These are phyloP conservation scores for Pelosia muscerda DNA, from an alignment of 2,888 invertebrate genomes.

Conservation along the genomic window DNA sequence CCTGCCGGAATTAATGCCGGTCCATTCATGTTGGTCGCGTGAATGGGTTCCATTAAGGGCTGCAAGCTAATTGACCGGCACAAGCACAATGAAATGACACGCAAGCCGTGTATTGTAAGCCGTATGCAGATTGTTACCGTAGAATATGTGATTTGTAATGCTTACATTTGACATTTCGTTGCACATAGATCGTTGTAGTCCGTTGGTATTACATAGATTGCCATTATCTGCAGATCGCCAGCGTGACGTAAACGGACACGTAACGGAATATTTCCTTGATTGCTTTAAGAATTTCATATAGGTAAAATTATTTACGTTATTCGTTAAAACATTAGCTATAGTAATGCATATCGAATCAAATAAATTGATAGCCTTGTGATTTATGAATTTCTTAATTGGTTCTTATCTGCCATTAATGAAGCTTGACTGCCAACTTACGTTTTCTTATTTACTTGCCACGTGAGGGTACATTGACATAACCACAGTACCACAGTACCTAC, in stretches of 20 bases:
- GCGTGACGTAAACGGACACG: conserved; percentile 19
- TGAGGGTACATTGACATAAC: not conserved
- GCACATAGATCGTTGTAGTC: conserved; percentile 11
- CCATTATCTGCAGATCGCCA: conserved; percentile 14
- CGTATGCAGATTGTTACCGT: conserved; percentile 51
- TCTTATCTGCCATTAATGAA: conserved; percentile 11
- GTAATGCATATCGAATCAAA: conserved; percentile 16
- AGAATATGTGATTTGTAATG: conserved; percentile 46
- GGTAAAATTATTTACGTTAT: conserved; percentile 10
- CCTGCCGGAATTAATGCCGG: conserved; percentile 18
- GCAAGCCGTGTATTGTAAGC: conserved; percentile 49
- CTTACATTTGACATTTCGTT: conserved; percentile 34
- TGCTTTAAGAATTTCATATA: conserved; percentile 22
- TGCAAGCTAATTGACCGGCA: conserved; percentile 76
- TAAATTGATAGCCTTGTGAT: conserved; percentile 15
- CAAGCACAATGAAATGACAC: conserved; percentile 68
- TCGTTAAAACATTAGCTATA: conserved; percentile 12
- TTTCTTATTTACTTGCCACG: conserved; percentile 12
- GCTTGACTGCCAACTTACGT: conserved; percentile 12
- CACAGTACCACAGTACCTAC: too few relatives aligned
- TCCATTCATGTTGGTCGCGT: conserved; percentile 75
- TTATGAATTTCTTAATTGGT: conserved; percentile 17
- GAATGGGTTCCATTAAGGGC: conserved; percentile 78
- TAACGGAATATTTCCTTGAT: conserved; percentile 38
- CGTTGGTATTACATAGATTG: conserved; percentile 14